Conservation (phyloP, 2,888 invertebrate genomes). For the Sinotaia quadrata region DNA sequence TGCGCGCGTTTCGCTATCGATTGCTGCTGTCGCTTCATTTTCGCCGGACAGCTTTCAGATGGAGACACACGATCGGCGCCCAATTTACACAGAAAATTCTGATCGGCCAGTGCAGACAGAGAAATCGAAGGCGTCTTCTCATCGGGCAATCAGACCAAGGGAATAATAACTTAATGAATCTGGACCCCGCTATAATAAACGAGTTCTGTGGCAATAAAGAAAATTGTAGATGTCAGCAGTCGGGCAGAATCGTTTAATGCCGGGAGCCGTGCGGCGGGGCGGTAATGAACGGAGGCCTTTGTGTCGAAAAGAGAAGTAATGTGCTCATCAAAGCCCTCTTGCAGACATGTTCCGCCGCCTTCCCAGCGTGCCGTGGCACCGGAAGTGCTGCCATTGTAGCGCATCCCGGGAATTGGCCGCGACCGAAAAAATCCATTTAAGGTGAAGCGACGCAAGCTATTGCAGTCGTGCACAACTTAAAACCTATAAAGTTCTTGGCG, state of each 20-base stretch:
- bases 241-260: conserved; percentile 7
- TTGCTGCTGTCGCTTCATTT: background rate
- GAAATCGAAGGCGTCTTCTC: conserved; percentile 31
- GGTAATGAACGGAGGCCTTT: conserved; percentile 34
- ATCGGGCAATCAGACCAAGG: conserved; percentile 33
- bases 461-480: conserved; percentile 7
- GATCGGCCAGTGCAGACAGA: conserved; percentile 20
- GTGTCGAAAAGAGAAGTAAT: conserved; percentile 37
- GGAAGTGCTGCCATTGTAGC: conserved; percentile 32
- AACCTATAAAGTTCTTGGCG: no score
- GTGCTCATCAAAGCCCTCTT: conserved; percentile 42
- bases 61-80: conserved; percentile 16
- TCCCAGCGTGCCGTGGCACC: conserved; percentile 29
- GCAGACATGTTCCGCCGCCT: conserved; percentile 37
- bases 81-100: conserved; percentile 26
- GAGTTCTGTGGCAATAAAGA: conserved; percentile 25
- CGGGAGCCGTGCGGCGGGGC: conserved; percentile 2
- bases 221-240: conserved; percentile 20
- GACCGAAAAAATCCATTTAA: conserved; percentile 38
- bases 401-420: conserved; percentile 25
- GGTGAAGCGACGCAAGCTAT: conserved; percentile 17
- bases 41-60: background rate
- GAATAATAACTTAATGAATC: conserved; percentile 40
- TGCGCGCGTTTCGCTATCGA: background rate
- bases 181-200: conserved; percentile 33